phyloP scores from a whole-genome alignment of 2,797 vertebrate species.

The Meda fulgida region DNA sequence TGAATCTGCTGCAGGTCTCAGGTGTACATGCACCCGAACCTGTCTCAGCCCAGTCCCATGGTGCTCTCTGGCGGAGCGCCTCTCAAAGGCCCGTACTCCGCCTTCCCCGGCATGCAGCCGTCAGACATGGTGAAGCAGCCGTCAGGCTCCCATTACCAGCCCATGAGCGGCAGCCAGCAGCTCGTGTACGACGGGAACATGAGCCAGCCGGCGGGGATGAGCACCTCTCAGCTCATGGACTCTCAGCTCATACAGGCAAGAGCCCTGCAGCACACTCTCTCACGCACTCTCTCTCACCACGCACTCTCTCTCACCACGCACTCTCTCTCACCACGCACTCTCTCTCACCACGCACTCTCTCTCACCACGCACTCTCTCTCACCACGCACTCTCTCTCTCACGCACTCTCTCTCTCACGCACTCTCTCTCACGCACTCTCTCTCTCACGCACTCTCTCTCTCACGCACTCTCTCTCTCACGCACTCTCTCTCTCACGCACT shows the following conservation, averaged over 20 bases:
- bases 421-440: too few species aligned
- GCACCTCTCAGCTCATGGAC: conserved; percentile 97
- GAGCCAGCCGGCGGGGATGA: conserved; percentile 89
- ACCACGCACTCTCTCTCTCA: too few species aligned
- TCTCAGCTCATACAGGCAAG: conserved; percentile 96
- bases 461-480: too few species aligned
- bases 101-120: conserved; percentile 96
- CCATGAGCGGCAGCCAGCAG: conserved; percentile 92
- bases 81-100: conserved; percentile 92
- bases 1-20: conserved; percentile 83
- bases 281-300: too few species aligned
- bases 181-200: conserved; percentile 93
- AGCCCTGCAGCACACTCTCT: background rate
- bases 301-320: too few species aligned
- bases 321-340: too few species aligned
- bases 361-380: too few species aligned
- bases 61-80: conserved; percentile 92
- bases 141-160: conserved; percentile 95
- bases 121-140: conserved; percentile 95
- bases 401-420: too few species aligned
- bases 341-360: too few species aligned
- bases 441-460: too few species aligned
- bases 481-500: too few species aligned
- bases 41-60: conserved; percentile 95
- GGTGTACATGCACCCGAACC: conserved; percentile 98